Evolutionary conservation across 2,113 vertebrate genomes (phyloP).

Genomic region (cattle (Bos taurus)): ARS-UCD2.0 NC_037334.1:86284001-86284500

Average conservation of each 20-base stretch:
- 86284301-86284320: neutral
- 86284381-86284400: neutral
- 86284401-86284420: neutral
- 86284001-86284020: neutral
- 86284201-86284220: neutral
- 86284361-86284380: neutral
- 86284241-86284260: neutral
- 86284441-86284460: neutral
- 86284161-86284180: neutral
- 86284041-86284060: neutral
- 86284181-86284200: neutral
- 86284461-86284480: neutral
- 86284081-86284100: neutral
- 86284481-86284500: neutral
- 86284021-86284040: neutral
- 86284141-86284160: neutral
- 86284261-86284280: neutral
- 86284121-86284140: neutral
- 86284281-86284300: neutral
- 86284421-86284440: neutral
- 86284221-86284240: neutral
- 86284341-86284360: neutral
- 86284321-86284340: slow-evolving; percentile 6
- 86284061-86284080: neutral
- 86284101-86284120: neutral